Evolutionary conservation across 2,888 invertebrate genomes (phyloP), one percentile per base, ranked within the genome.

Genomic region (Melinaea marsaeus): DNA sequence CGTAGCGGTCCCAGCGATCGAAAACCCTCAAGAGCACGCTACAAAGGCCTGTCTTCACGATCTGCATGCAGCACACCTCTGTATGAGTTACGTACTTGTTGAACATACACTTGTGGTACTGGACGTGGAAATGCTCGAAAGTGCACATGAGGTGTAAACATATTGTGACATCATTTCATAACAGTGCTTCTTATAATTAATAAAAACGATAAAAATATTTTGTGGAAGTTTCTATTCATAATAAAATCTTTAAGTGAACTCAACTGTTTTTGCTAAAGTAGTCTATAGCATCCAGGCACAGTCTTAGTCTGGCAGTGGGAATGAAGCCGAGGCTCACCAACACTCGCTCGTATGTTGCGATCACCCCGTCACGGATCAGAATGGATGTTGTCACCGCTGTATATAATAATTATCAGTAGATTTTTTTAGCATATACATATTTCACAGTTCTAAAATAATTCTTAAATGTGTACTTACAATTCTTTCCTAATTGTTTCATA

Each of bases 191-290:
- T 42, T 9, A 42, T 42, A 9, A 42, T 42, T 9, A 42, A 3
- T 42, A 42, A 4, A 37, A 37, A 37, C 37, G 37, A 42, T 9
- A 7, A 42, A 11, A 42, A 3, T 42, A 42, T 42, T 42, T 3
- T 42, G 42, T 42, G 42, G 3, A 42, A 42, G 42, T 9, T 42
- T 42, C 6, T 11, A 51, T 2, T 0, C 32, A 2, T 32, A 9
- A 3, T 0, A 51, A 51, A 6, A 32, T 51, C n/a, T n/a, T 13
- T 3, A 9, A 42, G 46, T 59, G 35, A 22, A 85, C 88, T 86
- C 82, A 88, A 90, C 95, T 94, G 84, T 93, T 94, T 85, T 92
- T 93, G 72, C 94, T 94, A 72, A 95, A 92, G 79, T 93, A 92
- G 78, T 92, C 93, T 68, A 94, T 91, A 65, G 93, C 93, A 74